Evolutionary conservation across 2,113 vertebrate genomes (phyloP).

Genomic region (Danio rerio): DNA sequence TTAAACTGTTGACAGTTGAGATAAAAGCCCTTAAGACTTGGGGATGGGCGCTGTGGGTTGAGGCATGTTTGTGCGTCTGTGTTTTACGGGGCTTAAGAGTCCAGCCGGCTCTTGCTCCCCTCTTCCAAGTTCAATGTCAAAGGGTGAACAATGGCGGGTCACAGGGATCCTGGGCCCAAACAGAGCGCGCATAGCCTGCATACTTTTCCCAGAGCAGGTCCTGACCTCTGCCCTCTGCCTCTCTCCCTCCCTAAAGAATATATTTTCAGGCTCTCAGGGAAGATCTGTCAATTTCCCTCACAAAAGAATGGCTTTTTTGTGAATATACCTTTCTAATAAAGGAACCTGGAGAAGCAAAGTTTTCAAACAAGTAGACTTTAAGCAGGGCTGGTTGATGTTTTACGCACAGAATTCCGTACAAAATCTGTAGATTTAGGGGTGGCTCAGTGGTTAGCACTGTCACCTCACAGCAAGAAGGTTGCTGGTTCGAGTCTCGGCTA

Average conservation of each 20-base stretch:
- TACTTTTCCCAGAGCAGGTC: constrained; percentile 71
- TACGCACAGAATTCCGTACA: too few relatives aligned
- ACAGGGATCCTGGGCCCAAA: constrained; percentile 72
- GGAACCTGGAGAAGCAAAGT: neutral
- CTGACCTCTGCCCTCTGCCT: constrained; percentile 39
- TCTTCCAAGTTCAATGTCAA: constrained; percentile 77
- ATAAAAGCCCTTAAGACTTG: constrained; percentile 69
- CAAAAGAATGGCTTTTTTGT: constrained; percentile 2
- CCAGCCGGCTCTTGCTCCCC: constrained; percentile 37
- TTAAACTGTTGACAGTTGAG: constrained; percentile 80
- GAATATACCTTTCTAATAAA: constrained; percentile 13
- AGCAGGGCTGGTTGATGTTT: too few relatives aligned
- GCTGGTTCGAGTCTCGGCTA: too few relatives aligned
- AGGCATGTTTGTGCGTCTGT: constrained; percentile 63
- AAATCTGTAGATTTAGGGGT: too few relatives aligned
- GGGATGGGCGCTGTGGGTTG: constrained; percentile 51
- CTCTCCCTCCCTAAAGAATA: constrained; percentile 41
- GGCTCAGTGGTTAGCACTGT: too few relatives aligned
- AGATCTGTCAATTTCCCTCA: constrained; percentile 34
- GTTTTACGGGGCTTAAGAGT: constrained; percentile 31
- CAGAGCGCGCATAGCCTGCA: constrained; percentile 69
- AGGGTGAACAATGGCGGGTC: constrained; percentile 69
- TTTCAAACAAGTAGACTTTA: too few relatives aligned
- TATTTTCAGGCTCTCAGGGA: constrained; percentile 27
- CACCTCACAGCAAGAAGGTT: too few relatives aligned